phyloP scores from a whole-genome alignment of 2,113 vertebrate species.

The Perognathus longimembris region DNA sequence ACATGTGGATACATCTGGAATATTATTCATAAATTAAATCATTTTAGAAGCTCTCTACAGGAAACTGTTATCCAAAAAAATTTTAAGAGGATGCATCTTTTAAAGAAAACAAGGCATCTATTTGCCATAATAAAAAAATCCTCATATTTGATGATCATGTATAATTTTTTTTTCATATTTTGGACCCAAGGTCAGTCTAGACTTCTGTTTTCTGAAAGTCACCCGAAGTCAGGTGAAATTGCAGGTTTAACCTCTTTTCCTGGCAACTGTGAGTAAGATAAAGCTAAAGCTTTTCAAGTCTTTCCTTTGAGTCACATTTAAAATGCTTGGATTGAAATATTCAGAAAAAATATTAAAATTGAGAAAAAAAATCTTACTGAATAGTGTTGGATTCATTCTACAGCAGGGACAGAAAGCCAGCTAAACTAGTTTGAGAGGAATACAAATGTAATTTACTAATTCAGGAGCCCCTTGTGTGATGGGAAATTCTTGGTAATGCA shows the following conservation, averaged over 20 bases:
- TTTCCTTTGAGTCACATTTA: not conserved
- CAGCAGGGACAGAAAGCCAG: not conserved
- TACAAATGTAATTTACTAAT: not conserved
- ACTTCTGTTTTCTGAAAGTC: constrained; percentile 45
- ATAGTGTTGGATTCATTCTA: not conserved
- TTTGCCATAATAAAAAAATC: constrained; percentile 49
- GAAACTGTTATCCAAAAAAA: not conserved
- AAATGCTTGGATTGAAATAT: constrained; percentile 35
- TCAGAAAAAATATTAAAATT: not conserved
- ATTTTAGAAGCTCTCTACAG: not conserved
- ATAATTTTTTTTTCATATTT: constrained; percentile 62
- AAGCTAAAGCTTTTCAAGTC: not conserved
- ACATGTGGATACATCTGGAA: not conserved
- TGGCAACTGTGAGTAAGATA: not conserved
- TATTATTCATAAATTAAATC: constrained; percentile 35
- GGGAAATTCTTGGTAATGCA: not conserved
- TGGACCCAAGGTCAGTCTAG: constrained; percentile 32
- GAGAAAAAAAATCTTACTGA: not conserved
- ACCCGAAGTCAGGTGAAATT: constrained; percentile 24
- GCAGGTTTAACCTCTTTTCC: not conserved
- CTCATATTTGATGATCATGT: constrained; percentile 28
- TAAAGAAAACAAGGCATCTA: not conserved
- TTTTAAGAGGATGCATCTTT: constrained; percentile 10
- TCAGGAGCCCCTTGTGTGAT: not conserved
- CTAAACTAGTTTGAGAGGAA: constrained; percentile 2